These are phyloP conservation scores for Loripinus fragilis DNA, from an alignment of 2,888 invertebrate species.

Conservation along the genomic window DNA sequence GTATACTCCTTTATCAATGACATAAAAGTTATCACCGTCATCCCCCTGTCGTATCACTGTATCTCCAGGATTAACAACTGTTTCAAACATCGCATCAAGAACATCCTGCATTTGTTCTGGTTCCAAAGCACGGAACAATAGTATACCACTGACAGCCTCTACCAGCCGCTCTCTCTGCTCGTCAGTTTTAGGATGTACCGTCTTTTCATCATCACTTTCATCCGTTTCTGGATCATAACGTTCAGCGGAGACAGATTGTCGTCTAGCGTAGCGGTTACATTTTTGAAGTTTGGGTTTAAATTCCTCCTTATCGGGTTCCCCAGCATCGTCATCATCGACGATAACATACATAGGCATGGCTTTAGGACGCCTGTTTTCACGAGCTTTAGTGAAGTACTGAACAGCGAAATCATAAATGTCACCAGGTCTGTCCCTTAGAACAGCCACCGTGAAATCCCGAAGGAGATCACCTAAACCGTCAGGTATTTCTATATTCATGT, in stretches of 20 bases:
- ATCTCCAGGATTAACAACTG: constrained; percentile 79
- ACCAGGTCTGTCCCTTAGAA: constrained; percentile 80
- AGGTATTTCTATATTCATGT: constrained; percentile 82
- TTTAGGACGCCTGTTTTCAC: constrained; percentile 77
- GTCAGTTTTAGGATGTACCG: constrained; percentile 82
- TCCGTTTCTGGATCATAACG: constrained; percentile 83
- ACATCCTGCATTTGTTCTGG: constrained; percentile 83
- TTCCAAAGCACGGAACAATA: constrained; percentile 82
- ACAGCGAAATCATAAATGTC: constrained; percentile 82
- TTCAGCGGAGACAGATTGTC: constrained; percentile 82
- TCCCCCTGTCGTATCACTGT: constrained; percentile 82
- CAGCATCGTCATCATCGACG: constrained; percentile 81
- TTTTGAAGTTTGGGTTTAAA: constrained; percentile 79
- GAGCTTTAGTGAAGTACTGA: constrained; percentile 80
- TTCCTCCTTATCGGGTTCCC: constrained; percentile 79
- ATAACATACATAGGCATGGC: constrained; percentile 83
- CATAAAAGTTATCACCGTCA: constrained; percentile 84
- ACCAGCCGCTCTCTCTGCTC: constrained; percentile 80
- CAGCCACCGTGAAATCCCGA: constrained; percentile 82
- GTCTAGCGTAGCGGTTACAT: constrained; percentile 78
- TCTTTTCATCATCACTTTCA: constrained; percentile 77
- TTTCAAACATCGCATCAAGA: constrained; percentile 83
- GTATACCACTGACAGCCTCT: constrained; percentile 80
- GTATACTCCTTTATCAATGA: constrained; percentile 82
- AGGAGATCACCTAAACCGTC: constrained; percentile 82